Conservation (phyloP, 2,113 vertebrate genomes). For the Phalacrocorax aristotelis region DNA sequence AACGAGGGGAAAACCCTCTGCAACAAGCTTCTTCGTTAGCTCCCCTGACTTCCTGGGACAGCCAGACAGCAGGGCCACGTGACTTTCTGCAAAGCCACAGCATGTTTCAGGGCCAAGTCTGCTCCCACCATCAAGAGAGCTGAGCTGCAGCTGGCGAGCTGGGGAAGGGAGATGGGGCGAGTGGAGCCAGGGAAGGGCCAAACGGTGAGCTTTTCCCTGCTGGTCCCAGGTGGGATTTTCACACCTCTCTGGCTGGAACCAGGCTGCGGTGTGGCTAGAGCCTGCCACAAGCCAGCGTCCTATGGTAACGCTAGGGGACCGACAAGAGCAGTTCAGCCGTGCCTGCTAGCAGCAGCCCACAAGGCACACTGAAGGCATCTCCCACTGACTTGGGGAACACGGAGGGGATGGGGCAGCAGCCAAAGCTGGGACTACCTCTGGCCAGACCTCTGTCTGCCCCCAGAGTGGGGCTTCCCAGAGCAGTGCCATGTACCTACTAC, state of each 20-base stretch:
- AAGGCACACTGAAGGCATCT: not conserved
- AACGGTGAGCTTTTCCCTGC: not conserved
- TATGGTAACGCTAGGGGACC: not conserved
- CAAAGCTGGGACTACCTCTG: not conserved
- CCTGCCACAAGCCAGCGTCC: not conserved
- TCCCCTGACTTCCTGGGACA: not conserved
- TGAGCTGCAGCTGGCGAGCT: not conserved
- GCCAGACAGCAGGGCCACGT: not conserved
- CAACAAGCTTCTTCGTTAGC: not conserved
- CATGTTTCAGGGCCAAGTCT: not conserved
- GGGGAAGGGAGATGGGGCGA: not conserved
- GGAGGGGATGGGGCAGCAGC: not conserved
- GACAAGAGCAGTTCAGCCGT: not conserved
- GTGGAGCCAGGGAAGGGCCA: not conserved
- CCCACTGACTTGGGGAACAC: rapidly evolving
- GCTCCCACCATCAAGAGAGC: not conserved
- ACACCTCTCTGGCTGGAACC: not conserved
- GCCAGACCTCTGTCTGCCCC: not conserved
- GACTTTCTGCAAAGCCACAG: not conserved
- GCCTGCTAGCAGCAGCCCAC: not conserved
- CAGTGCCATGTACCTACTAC: not conserved
- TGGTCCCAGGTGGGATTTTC: not conserved
- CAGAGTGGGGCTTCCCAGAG: not conserved
- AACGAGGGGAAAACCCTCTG: not conserved
- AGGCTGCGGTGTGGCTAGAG: not conserved